Evolutionary conservation across 2,797 vertebrate species (phyloP).

Genomic region (Diglossa cyanea): DNA sequence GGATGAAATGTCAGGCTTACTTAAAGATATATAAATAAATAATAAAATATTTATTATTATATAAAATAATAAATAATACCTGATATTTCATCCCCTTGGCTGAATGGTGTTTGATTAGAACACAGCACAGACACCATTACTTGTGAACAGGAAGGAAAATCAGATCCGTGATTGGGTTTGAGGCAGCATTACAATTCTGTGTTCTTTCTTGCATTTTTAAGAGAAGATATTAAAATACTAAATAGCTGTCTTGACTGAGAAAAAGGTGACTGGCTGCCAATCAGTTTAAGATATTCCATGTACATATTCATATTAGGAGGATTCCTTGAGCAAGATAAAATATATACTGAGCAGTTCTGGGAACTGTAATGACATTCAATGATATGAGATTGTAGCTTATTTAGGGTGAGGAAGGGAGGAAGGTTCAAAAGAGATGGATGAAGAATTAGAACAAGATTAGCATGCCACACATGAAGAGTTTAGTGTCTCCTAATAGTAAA

Average conservation of each 20-base stretch:
- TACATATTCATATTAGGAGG: background rate
- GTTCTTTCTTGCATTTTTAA: background rate
- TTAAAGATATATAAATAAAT: no score
- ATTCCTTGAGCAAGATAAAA: background rate
- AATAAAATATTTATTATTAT: no score
- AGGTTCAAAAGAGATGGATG: background rate
- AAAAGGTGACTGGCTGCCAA: conserved; percentile 9
- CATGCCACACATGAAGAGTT: conserved; percentile 15
- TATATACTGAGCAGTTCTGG: background rate
- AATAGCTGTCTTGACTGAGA: background rate
- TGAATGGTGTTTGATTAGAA: background rate
- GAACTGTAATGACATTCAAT: background rate
- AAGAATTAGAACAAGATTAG: conserved; percentile 42
- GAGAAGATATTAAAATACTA: background rate
- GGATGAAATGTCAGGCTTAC: no score
- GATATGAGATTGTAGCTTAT: background rate
- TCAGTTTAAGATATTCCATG: background rate
- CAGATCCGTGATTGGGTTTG: background rate
- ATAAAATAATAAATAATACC: no score
- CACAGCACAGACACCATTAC: background rate
- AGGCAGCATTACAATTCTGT: background rate
- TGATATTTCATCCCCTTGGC: background rate
- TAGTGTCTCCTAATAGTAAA: conserved; percentile 39
- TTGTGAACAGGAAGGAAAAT: background rate
- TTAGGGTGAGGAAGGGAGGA: background rate